A percentile compares a stretch with the other conserved stretches of the same genome.
Evolutionary conservation across 2,797 vertebrate species (phyloP).

Genomic region (Pampus argenteus): DNA sequence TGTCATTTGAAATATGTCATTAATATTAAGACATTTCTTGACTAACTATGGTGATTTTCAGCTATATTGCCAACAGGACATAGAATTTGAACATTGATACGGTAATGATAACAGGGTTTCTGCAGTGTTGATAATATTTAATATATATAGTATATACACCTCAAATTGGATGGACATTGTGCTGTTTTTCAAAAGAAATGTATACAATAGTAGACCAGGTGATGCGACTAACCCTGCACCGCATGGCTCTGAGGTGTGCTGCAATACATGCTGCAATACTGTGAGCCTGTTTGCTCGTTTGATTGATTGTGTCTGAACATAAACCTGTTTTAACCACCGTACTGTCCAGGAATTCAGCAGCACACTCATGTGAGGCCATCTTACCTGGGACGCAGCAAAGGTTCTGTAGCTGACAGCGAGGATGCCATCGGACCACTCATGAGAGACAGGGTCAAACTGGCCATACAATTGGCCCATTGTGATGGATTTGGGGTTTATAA

Average conservation of each 20-base stretch:
- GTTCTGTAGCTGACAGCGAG: slow-evolving; percentile 91
- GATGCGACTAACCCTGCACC: not conserved
- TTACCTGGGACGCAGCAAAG: slow-evolving; percentile 88
- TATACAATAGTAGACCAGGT: slow-evolving; percentile 2
- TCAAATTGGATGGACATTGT: not conserved
- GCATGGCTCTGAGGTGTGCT: not conserved
- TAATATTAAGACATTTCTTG: not conserved
- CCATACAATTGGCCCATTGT: slow-evolving; percentile 94
- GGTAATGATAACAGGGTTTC: too few relatives aligned
- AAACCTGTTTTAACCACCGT: not conserved
- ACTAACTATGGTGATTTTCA: not conserved
- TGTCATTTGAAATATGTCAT: not conserved
- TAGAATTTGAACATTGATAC: not conserved
- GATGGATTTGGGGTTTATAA: slow-evolving; percentile 93
- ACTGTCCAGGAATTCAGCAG: not conserved
- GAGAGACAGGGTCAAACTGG: slow-evolving; percentile 92
- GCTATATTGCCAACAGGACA: not conserved
- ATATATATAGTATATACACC: too few relatives aligned
- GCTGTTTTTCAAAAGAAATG: not conserved
- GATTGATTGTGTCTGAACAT: not conserved
- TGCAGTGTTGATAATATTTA: too few relatives aligned
- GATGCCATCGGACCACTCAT: slow-evolving; percentile 94
- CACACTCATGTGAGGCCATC: not conserved
- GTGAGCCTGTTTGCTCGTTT: not conserved
- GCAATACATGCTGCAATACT: not conserved